These are phyloP conservation scores for Apotomis betuletana DNA, from an alignment of 2,888 invertebrate genomes.

Conservation along the genomic window DNA sequence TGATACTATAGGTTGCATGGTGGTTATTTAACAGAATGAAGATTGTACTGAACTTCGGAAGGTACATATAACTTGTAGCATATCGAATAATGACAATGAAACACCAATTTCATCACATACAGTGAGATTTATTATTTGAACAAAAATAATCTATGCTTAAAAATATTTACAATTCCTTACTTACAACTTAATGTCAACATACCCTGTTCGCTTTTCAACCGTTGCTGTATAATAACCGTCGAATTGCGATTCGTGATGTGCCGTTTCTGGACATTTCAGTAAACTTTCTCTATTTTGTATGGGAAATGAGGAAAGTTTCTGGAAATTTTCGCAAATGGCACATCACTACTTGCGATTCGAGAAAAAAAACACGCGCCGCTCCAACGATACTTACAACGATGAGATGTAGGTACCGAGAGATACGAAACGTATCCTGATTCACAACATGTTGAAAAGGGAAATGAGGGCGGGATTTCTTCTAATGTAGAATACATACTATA, in stretches of 20 bases:
- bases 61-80: too few relatives aligned
- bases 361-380: conserved; percentile 29
- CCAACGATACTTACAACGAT: conserved; percentile 12
- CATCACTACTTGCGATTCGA: conserved; percentile 12
- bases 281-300: too few relatives aligned
- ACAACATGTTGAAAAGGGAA: conserved; percentile 83
- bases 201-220: conserved; percentile 83
- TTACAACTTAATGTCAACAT: conserved; percentile 76
- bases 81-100: conserved; percentile 50
- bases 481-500: conserved; percentile 59
- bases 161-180: conserved; percentile 81
- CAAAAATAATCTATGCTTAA: conserved; percentile 78
- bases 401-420: conserved; percentile 36
- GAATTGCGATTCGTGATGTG: conserved; percentile 32
- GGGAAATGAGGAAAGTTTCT: too few relatives aligned
- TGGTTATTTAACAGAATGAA: too few relatives aligned
- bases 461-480: conserved; percentile 65
- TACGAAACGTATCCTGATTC: conserved; percentile 52
- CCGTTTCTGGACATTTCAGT: too few relatives aligned
- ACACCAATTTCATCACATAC: conserved; percentile 65
- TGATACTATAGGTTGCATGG: too few relatives aligned
- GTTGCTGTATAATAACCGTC: conserved; percentile 66
- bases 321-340: too few relatives aligned
- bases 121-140: conserved; percentile 81
- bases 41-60: too few relatives aligned